phyloP scores from a whole-genome alignment of 2,113 vertebrate species.

The Vireo altiloquus region DNA sequence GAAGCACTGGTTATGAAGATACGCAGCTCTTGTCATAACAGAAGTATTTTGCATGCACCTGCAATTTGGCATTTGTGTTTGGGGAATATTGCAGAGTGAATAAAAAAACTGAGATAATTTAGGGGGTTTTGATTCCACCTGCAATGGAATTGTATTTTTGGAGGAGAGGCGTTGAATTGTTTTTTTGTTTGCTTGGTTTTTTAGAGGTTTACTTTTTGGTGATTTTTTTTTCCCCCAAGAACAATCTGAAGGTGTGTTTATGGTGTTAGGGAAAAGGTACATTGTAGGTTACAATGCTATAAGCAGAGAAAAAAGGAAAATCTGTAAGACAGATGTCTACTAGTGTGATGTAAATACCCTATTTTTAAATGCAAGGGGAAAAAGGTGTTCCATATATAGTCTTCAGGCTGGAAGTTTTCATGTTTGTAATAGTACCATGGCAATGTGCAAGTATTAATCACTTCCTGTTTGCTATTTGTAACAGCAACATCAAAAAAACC shows the following conservation, averaged over 20 bases:
- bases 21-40: conserved; percentile 68
- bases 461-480: not conserved
- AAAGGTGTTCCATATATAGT: conserved; percentile 16
- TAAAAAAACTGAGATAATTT: conserved; percentile 59
- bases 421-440: not conserved
- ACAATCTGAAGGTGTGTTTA: conserved; percentile 60
- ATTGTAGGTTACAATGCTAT: conserved; percentile 36
- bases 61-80: conserved; percentile 65
- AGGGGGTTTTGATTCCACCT: conserved; percentile 47
- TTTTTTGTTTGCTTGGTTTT: not conserved
- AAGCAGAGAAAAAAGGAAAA: conserved; percentile 17
- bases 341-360: not conserved
- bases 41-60: conserved; percentile 67
- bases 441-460: not conserved
- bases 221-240: not conserved
- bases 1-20: conserved; percentile 60
- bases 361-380: conserved; percentile 13
- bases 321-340: conserved; percentile 55
- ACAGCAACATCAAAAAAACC: not conserved
- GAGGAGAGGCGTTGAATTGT: not conserved
- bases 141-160: conserved; percentile 41
- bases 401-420: not conserved
- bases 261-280: conserved; percentile 53
- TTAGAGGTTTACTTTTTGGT: not conserved
- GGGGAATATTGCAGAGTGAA: conserved; percentile 66